These are phyloP conservation scores for Corvus hawaiiensis DNA, from an alignment of 2,113 vertebrate genomes.

Conservation along the genomic window DNA sequence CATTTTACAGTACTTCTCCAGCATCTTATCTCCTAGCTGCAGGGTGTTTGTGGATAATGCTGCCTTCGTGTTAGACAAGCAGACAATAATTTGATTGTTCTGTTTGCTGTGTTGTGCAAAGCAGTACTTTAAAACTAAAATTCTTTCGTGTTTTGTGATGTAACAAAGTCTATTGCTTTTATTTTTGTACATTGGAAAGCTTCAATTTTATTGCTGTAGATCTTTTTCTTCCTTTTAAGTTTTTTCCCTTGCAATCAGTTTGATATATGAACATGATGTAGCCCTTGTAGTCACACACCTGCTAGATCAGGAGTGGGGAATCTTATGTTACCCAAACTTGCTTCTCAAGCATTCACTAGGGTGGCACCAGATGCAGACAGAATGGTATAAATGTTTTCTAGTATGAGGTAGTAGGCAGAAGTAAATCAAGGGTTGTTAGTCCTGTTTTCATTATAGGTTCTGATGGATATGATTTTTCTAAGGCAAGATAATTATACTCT, in stretches of 20 bases:
- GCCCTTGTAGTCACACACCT: neutral
- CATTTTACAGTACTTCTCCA: constrained; percentile 78
- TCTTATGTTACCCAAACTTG: neutral
- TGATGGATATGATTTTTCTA: neutral
- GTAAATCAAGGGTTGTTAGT: neutral
- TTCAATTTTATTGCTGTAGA: constrained; percentile 33
- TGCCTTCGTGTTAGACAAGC: constrained; percentile 72
- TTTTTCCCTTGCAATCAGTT: neutral
- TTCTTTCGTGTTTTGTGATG: constrained; percentile 57
- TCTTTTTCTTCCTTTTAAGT: neutral
- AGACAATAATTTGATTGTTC: constrained; percentile 73
- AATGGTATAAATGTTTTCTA: neutral
- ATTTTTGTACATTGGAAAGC: constrained; percentile 48
- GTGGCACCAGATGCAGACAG: neutral
- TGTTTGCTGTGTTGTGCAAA: constrained; percentile 62
- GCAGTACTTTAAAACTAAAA: constrained; percentile 63
- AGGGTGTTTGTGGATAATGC: constrained; percentile 78
- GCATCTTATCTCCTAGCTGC: constrained; percentile 80
- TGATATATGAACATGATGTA: neutral
- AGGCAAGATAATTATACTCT: neutral
- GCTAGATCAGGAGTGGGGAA: neutral
- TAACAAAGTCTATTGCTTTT: constrained; percentile 65
- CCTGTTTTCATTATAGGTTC: neutral
- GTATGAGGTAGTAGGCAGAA: neutral
- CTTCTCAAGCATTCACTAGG: neutral